phyloP scores from a whole-genome alignment of 2,888 invertebrate species.

The Hyalella azteca region DNA sequence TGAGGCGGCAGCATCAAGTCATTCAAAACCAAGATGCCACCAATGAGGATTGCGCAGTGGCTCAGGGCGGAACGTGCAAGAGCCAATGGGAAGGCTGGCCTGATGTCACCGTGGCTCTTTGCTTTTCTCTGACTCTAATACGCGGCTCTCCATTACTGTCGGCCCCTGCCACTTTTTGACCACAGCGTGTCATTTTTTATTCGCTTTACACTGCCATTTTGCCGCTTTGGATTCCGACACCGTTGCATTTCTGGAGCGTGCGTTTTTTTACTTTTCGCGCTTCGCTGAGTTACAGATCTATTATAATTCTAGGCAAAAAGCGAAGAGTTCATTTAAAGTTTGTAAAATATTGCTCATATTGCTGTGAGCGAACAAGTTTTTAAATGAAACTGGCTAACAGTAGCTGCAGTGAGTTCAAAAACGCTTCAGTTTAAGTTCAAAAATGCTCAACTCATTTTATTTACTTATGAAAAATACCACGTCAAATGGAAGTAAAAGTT shows the following conservation, averaged over 20 bases:
- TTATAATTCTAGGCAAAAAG: background rate
- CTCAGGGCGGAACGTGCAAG: conserved; percentile 43
- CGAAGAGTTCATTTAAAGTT: background rate
- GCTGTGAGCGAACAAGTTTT: no score
- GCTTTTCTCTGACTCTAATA: conserved; percentile 37
- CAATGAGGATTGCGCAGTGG: conserved; percentile 44
- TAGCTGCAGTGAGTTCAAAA: no score
- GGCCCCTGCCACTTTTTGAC: conserved; percentile 39
- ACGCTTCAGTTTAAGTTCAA: no score
- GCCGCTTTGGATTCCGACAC: conserved; percentile 37
- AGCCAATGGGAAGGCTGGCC: conserved; percentile 46
- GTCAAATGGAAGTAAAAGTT: no score
- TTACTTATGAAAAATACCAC: no score
- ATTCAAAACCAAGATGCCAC: conserved; percentile 38
- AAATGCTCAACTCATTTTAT: no score
- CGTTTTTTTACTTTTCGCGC: background rate
- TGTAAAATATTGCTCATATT: background rate
- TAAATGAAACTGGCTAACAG: no score
- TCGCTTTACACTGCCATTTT: conserved; percentile 38
- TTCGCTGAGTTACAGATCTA: conserved; percentile 24
- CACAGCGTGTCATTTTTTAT: conserved; percentile 36
- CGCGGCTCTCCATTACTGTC: conserved; percentile 39
- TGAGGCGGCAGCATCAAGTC: conserved; percentile 47
- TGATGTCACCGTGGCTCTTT: conserved; percentile 38
- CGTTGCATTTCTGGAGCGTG: conserved; percentile 19